phyloP scores from a whole-genome alignment of 2,797 vertebrate genomes.

The Emys orbicularis region DNA sequence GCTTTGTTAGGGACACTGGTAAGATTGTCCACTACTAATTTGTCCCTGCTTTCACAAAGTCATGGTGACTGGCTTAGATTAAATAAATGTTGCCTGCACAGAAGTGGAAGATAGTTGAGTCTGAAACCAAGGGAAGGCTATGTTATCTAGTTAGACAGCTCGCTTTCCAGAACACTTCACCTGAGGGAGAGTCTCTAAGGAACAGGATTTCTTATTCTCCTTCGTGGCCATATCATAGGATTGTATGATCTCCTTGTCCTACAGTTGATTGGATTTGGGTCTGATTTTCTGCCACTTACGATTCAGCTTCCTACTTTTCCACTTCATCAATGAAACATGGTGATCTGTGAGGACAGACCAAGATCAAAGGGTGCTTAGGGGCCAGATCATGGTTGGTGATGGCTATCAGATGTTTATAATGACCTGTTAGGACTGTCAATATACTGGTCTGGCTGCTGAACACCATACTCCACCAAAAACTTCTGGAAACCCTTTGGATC shows the following conservation, averaged over 20 bases:
- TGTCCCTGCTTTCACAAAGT: too few relatives aligned
- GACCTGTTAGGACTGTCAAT: not conserved
- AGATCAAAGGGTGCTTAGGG: not conserved
- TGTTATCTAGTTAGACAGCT: too few relatives aligned
- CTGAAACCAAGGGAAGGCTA: too few relatives aligned
- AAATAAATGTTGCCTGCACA: too few relatives aligned
- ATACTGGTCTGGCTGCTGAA: not conserved
- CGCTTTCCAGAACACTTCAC: too few relatives aligned
- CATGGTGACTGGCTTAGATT: too few relatives aligned
- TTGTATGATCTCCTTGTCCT: not conserved
- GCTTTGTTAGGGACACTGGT: too few relatives aligned
- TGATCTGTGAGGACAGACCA: fast-evolving
- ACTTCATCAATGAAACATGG: too few relatives aligned
- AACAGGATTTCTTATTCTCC: not conserved
- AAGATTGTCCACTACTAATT: too few relatives aligned
- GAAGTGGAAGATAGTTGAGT: too few relatives aligned
- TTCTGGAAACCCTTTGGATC: not conserved
- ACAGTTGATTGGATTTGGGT: not conserved
- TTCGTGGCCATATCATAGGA: not conserved
- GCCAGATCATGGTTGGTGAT: fast-evolving
- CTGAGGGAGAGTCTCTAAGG: not conserved
- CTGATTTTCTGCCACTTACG: conserved; percentile 2
- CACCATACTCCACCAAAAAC: not conserved
- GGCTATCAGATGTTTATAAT: not conserved
- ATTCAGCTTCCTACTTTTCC: too few relatives aligned